Conservation (phyloP, 2,797 vertebrate species). For the Capromys pilorides region DNA sequence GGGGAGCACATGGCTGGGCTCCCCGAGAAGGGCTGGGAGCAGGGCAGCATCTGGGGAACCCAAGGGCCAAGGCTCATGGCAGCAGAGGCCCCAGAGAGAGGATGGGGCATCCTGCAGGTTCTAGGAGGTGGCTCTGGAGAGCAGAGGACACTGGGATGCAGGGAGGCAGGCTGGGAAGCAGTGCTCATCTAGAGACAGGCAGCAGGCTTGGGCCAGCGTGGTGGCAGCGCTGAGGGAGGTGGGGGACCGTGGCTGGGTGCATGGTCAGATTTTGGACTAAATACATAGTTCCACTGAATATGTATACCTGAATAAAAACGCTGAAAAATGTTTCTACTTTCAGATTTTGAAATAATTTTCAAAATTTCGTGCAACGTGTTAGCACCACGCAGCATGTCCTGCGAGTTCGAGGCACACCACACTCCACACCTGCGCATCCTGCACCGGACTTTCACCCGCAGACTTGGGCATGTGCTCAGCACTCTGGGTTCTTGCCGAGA, state of each 20-base stretch:
- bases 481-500: background rate
- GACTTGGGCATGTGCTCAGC: too few relatives aligned
- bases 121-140: background rate
- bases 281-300: background rate
- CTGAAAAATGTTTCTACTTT: background rate
- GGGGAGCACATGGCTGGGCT: background rate
- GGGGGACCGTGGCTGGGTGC: background rate
- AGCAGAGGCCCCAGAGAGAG: background rate
- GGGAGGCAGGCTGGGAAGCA: background rate
- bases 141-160: accelerated
- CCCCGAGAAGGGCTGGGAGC: background rate
- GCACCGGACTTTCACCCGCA: background rate
- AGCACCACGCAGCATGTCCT: background rate
- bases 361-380: background rate
- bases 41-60: background rate
- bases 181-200: background rate
- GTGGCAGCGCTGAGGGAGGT: background rate
- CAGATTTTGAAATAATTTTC: background rate
- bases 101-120: background rate
- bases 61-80: background rate
- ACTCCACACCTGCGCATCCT: too few relatives aligned
- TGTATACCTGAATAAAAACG: background rate
- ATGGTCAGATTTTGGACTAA: background rate
- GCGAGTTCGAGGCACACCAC: background rate
- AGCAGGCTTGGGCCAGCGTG: background rate